Base-by-base conservation (phyloP, 2,113 vertebrate species). In the Coracopsis vasa region DNA sequence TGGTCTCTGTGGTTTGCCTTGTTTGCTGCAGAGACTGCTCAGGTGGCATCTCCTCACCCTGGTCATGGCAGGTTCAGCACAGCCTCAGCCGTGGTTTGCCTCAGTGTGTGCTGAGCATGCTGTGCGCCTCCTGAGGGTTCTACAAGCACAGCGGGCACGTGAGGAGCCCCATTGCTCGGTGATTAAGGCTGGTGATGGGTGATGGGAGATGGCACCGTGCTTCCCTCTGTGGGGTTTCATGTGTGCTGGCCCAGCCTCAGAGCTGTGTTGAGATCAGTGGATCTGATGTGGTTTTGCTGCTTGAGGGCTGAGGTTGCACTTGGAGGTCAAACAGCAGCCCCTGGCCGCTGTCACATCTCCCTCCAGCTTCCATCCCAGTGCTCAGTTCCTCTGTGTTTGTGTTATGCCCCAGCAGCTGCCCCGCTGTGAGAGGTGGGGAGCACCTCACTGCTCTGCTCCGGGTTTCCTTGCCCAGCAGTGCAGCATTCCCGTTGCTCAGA, bases 71-170 rank as follows among this genome's bases (percentile, higher is more conserved):
- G 66, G 41, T 42, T 66, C 31, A 54, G 47, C 47, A 20, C 0
- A 3, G 13, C 20, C 9, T 74, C 39, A 1, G 0, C 60, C 31
- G 61, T 7, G 9, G 21, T 45, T 48, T 54, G 35, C 42, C 29
- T 19, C 11, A 8, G 21, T 53, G 7, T 1, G 2, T 75, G 56
- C 64, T 41, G 37, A 75, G 33, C 16, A 1, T 8, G 20, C 33
- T 24, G 7, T 6, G 31, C 16, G 23, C 23, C 19, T 79, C 27
- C 60, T 9, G 73, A 33, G 33, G 35, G 53, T 67, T 47, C 91
- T 15, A 2, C 0, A 2, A 44, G 19, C n/a, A 8, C 35, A 28
- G 62, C 27, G 24, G 0, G 1, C 13, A 0, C 1, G 1, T 60
- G 6, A 47, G 0, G 9, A 66, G n/a, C 45, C 44, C 33, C 6